These are phyloP conservation scores for Sarcophaga rosellei DNA, from an alignment of 2,888 invertebrate species.

Conservation along the genomic window DNA sequence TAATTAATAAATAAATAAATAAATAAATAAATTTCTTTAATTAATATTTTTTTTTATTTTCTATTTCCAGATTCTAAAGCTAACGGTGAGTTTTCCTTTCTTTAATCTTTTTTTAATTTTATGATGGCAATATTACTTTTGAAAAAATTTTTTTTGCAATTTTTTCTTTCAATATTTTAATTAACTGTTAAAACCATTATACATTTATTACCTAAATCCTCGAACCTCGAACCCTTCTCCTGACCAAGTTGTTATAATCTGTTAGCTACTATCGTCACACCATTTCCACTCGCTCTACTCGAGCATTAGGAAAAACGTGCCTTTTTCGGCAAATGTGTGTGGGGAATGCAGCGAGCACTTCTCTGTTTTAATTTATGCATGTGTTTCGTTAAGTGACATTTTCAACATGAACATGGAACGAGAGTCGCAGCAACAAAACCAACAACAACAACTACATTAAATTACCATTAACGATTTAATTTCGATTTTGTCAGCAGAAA, in stretches of 20 bases:
- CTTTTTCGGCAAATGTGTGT: neutral
- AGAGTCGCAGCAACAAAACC: neutral
- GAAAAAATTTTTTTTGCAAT: neutral
- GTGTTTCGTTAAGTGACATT: constrained; percentile 60
- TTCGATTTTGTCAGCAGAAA: constrained; percentile 24
- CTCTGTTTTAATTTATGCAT: constrained; percentile 51
- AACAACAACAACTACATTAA: constrained; percentile 45
- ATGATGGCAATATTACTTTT: constrained; percentile 1
- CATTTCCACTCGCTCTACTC: neutral
- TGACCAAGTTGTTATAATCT: neutral
- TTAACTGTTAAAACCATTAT: too few relatives aligned
- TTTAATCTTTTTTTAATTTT: neutral
- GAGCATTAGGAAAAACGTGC: constrained; percentile 43
- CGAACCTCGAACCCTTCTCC: neutral
- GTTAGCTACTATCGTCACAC: neutral
- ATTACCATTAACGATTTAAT: constrained; percentile 64
- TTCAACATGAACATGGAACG: constrained; percentile 60
- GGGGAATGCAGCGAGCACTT: neutral
- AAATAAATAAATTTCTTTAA: too few relatives aligned
- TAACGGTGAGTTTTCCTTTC: too few relatives aligned
- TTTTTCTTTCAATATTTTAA: constrained; percentile 39
- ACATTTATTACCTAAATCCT: too few relatives aligned
- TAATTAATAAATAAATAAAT: too few relatives aligned
- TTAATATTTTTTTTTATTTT: too few relatives aligned
- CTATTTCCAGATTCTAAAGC: too few relatives aligned